Conservation (phyloP, 2,888 invertebrate species). For the Ophonus ardosiacus region DNA sequence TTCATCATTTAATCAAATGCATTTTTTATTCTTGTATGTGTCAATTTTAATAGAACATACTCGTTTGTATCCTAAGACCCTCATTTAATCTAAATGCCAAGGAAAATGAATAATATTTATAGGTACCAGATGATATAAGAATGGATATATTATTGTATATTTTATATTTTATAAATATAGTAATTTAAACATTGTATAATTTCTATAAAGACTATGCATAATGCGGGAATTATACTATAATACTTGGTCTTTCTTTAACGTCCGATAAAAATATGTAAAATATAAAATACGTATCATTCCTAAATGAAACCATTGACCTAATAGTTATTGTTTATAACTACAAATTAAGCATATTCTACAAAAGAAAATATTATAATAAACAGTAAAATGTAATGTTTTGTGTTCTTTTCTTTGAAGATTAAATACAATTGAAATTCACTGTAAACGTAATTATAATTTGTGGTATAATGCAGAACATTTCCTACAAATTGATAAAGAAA, state of each 20-base stretch:
- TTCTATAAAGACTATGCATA: background rate
- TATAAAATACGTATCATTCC: too few relatives aligned
- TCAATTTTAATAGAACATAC: background rate
- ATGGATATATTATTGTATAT: background rate
- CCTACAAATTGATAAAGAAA: background rate
- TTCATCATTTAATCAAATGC: too few relatives aligned
- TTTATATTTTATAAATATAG: background rate
- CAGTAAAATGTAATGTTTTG: background rate
- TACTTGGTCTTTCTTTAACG: too few relatives aligned
- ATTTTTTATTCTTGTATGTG: background rate
- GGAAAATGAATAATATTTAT: background rate
- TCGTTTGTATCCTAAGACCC: background rate
- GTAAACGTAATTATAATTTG: background rate
- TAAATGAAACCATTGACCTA: too few relatives aligned
- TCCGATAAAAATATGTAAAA: too few relatives aligned
- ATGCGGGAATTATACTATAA: too few relatives aligned
- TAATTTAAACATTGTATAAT: background rate
- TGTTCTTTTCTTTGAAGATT: background rate
- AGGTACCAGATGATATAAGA: background rate
- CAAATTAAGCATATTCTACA: too few relatives aligned
- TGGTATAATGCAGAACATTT: background rate
- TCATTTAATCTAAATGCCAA: background rate
- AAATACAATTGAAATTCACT: background rate
- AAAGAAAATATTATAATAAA: too few relatives aligned
- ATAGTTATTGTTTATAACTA: too few relatives aligned